Evolutionary conservation across 2,888 invertebrate species (phyloP).

Genomic region (Lamproptera curius): DNA sequence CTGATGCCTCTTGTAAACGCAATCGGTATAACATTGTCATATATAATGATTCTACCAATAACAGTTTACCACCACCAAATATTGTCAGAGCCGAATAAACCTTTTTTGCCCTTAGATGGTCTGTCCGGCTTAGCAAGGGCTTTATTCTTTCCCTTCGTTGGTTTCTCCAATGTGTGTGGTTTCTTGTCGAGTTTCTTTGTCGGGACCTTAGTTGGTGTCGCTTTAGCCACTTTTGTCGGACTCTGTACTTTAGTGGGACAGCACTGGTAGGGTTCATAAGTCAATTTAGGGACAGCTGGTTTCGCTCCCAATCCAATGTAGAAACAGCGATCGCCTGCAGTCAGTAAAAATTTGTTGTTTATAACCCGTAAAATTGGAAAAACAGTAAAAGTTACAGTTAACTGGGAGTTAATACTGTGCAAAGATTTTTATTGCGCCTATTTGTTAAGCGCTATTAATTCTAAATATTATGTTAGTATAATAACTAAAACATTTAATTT

Average conservation of each 20-base stretch:
- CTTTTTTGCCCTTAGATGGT: conserved; percentile 83
- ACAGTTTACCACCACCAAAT: conserved; percentile 86
- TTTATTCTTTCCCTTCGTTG: conserved; percentile 68
- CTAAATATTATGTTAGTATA: conserved; percentile 73
- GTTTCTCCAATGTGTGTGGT: conserved; percentile 57
- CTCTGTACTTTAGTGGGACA: conserved; percentile 91
- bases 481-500: conserved; percentile 70
- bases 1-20: conserved; percentile 61
- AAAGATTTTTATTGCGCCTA: conserved; percentile 53
- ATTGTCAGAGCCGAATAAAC: conserved; percentile 92
- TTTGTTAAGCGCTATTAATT: conserved; percentile 62
- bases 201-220: conserved; percentile 81
- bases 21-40: conserved; percentile 51
- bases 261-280: conserved; percentile 95
- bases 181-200: conserved; percentile 69
- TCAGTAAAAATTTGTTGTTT: conserved; percentile 91
- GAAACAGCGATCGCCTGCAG: conserved; percentile 98
- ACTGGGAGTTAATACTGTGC: conserved; percentile 68
- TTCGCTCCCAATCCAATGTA: conserved; percentile 96
- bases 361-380: conserved; percentile 67
- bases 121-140: conserved; percentile 77
- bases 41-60: conserved; percentile 50
- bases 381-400: conserved; percentile 52
- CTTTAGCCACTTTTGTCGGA: conserved; percentile 89
- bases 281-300: conserved; percentile 84